Evolutionary conservation across 2,113 vertebrate genomes (phyloP), one percentile per base, ranked within the genome.

Genomic region (Anguilla japonica): DNA sequence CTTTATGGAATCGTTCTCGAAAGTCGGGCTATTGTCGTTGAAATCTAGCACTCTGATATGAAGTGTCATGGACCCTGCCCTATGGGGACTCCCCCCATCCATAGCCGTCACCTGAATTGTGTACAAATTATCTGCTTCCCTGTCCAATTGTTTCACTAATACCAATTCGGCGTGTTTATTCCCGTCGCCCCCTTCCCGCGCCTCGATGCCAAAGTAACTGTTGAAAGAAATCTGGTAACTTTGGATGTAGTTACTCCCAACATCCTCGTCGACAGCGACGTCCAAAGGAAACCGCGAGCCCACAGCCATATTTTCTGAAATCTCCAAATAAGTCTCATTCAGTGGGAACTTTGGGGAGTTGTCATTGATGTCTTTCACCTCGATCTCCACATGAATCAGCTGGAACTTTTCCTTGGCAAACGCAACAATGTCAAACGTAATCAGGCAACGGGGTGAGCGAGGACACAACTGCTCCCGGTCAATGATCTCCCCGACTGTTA

Each of bases 1-100:
- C 79, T 91, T 93, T 3, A 96, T 84, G 0, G 92, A 89, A 88
- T 86, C 91, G 89, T 94, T 94, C 15, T 95, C 94, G 84, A 96
- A 96, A 0, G 90, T 92, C 1, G 95, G 96, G 67, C 95, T 95
- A 93, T 96, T 96, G 88, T 96, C 96, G 16, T 96, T 96, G 15
- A 89, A 95, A 87, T 96, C 95, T 88, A 95, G 75, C 57, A 96
- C 95, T 88, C 89, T 93, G 67, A 96, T 89, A 4, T 89, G 22
- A 2, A 96, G 91, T 0, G 87, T 89, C 84, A 94, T 91, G 0
- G 92, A 92, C 0, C 95, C 94, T 0, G 92, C 93, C 86, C 83
- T 87, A 8, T 91, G 63, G 20, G 92, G 89, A 0, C 0, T 43
- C 26, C 95, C 95, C 11, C 94, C 86, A 0, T 94, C 96, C 2